Percentiles rank a stretch among this genome's conserved stretches.
Conservation (phyloP, 2,888 invertebrate genomes). For the Eupeodes latifasciatus region DNA sequence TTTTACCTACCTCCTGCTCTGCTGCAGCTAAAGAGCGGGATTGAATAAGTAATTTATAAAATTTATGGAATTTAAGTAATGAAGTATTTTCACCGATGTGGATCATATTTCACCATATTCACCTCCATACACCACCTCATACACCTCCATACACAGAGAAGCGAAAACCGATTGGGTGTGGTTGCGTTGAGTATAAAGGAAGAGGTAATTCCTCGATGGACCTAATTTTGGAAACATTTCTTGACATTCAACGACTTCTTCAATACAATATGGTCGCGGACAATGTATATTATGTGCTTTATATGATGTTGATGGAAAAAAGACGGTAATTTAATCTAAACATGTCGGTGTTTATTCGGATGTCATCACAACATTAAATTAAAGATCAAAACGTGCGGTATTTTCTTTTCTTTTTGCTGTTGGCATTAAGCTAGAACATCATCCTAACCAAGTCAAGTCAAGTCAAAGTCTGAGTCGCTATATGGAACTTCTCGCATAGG, state of each 20-base stretch:
- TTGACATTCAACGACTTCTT: constrained; percentile 16
- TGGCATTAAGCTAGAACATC: not conserved
- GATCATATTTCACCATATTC: constrained; percentile 55
- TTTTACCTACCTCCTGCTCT: constrained; percentile 9
- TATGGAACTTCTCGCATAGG: not conserved
- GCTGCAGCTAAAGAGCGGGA: not conserved
- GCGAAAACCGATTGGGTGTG: constrained; percentile 43
- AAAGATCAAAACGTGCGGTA: constrained; percentile 63
- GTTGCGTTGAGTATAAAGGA: not conserved
- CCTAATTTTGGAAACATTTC: constrained; percentile 39
- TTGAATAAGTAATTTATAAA: constrained; percentile 65
- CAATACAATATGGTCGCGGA: not conserved
- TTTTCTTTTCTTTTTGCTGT: not conserved
- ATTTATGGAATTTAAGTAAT: constrained; percentile 65
- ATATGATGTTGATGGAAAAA: not conserved
- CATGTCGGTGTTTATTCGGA: constrained; percentile 54
- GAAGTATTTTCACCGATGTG: constrained; percentile 45
- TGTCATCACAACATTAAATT: constrained; percentile 57
- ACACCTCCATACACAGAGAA: not conserved
- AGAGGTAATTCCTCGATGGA: not conserved
- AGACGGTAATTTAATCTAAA: constrained; percentile 46
- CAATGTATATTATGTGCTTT: constrained; percentile 29
- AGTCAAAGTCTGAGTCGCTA: not conserved
- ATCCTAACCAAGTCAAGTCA: not conserved
- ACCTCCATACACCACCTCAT: not conserved